Conservation (phyloP, 2,888 invertebrate genomes). For the Rotaria socialis region DNA sequence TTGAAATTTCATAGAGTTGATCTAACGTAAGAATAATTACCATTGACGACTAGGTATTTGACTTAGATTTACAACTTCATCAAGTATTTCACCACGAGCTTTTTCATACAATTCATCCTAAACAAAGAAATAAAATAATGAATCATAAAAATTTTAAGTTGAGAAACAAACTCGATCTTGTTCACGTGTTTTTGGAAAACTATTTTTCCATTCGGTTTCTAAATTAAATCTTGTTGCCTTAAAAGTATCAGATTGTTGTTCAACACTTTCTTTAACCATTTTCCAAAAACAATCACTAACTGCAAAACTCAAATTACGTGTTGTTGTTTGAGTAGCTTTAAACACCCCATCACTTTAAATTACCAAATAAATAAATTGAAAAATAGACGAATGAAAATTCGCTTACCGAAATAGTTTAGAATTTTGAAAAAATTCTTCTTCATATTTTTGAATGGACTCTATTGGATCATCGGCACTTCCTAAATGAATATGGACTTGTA, state of each 20-base stretch:
- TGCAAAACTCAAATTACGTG: constrained; percentile 82
- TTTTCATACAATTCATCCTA: constrained; percentile 90
- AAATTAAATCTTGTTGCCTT: constrained; percentile 76
- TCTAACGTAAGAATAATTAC: constrained; percentile 58
- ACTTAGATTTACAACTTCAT: constrained; percentile 85
- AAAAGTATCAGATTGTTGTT: constrained; percentile 97
- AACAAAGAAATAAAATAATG: not conserved
- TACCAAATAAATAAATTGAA: not conserved
- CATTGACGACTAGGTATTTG: constrained; percentile 78
- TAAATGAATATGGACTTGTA: constrained; percentile 40
- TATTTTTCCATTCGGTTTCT: constrained; percentile 99
- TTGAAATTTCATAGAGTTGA: not conserved
- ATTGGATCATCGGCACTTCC: constrained; percentile 82
- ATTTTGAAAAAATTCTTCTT: constrained; percentile 85
- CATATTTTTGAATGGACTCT: constrained; percentile 83
- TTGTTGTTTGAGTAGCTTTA: constrained; percentile 65
- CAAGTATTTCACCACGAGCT: constrained; percentile 87
- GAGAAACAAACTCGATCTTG: constrained; percentile 68
- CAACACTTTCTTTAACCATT: constrained; percentile 98
- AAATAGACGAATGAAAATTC: not conserved
- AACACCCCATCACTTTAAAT: constrained; percentile 60
- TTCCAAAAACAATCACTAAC: constrained; percentile 99
- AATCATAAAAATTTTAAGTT: not conserved
- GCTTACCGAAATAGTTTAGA: constrained; percentile 85
- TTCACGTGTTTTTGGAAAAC: constrained; percentile 85